A percentile compares a stretch with the other conserved stretches of the same genome.
These are phyloP conservation scores for Lycopodina hypogea DNA, from an alignment of 37 sponge, comb jelly and placozoan species.

Conservation along the genomic window DNA sequence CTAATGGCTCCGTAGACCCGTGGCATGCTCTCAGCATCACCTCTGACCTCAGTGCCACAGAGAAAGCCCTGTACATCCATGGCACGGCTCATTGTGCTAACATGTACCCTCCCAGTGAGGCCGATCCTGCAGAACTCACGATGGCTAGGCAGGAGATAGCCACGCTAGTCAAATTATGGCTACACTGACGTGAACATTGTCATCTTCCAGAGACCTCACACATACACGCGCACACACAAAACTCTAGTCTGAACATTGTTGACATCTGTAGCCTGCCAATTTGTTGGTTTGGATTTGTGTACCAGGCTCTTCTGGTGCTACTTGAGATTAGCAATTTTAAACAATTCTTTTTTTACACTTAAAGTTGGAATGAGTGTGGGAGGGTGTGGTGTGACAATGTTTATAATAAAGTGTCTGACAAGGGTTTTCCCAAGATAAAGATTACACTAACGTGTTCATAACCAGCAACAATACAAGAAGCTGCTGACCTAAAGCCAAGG, in stretches of 20 bases:
- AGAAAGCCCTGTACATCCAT: slow-evolving; percentile 62
- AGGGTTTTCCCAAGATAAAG: too few relatives aligned
- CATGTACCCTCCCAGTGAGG: slow-evolving; percentile 79
- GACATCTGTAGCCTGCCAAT: neutral
- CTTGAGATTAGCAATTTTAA: too few relatives aligned
- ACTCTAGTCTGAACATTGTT: neutral
- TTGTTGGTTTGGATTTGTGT: too few relatives aligned
- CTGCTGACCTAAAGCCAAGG: too few relatives aligned
- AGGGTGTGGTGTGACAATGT: too few relatives aligned
- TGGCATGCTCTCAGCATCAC: slow-evolving; percentile 84
- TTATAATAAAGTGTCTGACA: too few relatives aligned
- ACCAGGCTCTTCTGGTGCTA: too few relatives aligned
- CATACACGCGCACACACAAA: neutral
- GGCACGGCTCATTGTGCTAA: slow-evolving; percentile 96
- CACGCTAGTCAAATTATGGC: slow-evolving; percentile 18
- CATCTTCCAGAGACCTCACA: neutral
- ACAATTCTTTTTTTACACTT: too few relatives aligned
- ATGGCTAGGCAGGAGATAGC: slow-evolving; percentile 44
- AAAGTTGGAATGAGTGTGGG: too few relatives aligned
- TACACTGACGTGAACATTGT: slow-evolving; percentile 8
- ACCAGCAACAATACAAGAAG: too few relatives aligned
- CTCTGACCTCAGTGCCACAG: neutral
- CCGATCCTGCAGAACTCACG: slow-evolving; percentile 43
- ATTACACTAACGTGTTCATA: too few relatives aligned
- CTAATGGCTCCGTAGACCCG: slow-evolving; percentile 91